Base-by-base conservation (phyloP, 2,113 vertebrate genomes). In the Istiophorus platypterus region DNA sequence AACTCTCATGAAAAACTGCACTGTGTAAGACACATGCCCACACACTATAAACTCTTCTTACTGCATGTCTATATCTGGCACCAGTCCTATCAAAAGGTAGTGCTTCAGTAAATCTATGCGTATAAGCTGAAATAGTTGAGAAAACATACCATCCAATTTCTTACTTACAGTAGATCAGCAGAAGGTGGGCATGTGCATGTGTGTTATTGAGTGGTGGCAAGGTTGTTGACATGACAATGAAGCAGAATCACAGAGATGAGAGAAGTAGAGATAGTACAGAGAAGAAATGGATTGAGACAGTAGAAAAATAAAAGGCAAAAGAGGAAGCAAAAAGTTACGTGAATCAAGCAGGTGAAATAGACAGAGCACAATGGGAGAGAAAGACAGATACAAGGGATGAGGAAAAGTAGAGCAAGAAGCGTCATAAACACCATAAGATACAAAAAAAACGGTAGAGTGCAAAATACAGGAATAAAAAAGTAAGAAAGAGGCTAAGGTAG, bases 121-220 rank as follows among this genome's bases (percentile, higher is more conserved):
- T 39, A 37, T 27, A 26, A 78, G 26, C 14, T 74, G 27, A 37
- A 26, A 59, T 70, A 72, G 41, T 49, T 63, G 22, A 77, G 47
- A 41, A 75, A 61, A 58, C 7, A 63, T 18, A 66, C 12, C 22
- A 59, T 39, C 15, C 4, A 10, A 39, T 64, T 76, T 59, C 64
- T 34, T 27, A 54, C 52, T 49, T 10, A 39, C 5, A 45, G 37
- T 22, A 57, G 41, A 42, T 29, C 56, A 74, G 42, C 17, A 58
- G 65, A 37, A 59, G 64, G 57, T 52, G 9, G 13, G 22, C 3
- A 1, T 34, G n/a, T 42, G 27, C 42, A 9, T 17, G 59, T 41
- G 26, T 76, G 67, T 39, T 39, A 39, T 7, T 39, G 37, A 39
- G 37, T 39, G 37, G 10, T 39, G 37, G 37, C 37, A 39, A 39